Evolutionary conservation across 2,888 invertebrate species (phyloP).

Genomic region (Opisthograptis luteolata): DNA sequence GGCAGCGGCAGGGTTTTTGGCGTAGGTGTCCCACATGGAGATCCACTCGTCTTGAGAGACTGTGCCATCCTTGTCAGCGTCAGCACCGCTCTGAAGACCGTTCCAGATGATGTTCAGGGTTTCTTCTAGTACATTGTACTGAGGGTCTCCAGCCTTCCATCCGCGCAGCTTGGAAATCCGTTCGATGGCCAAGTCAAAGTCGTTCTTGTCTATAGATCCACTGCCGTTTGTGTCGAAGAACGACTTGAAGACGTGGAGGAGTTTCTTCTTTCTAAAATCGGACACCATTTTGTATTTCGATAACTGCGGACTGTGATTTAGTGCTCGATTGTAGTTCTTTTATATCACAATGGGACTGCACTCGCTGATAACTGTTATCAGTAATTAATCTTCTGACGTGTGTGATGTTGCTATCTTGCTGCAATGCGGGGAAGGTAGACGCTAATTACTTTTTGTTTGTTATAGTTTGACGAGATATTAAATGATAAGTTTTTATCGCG

Average conservation of each 20-base stretch:
- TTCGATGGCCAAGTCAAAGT: constrained; percentile 93
- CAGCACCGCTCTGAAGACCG: constrained; percentile 90
- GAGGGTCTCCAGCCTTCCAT: constrained; percentile 89
- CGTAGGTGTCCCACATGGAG: constrained; percentile 87
- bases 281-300: constrained; percentile 86
- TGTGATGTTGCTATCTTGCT: constrained; percentile 34
- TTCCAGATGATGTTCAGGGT: constrained; percentile 93
- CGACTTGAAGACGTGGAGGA: constrained; percentile 92
- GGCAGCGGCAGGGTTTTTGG: constrained; percentile 85
- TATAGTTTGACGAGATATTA: constrained; percentile 2
- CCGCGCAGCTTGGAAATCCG: constrained; percentile 92
- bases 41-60: constrained; percentile 77
- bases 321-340: constrained; percentile 17
- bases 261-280: constrained; percentile 95
- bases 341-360: constrained; percentile 18
- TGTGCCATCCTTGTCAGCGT: constrained; percentile 93
- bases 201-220: constrained; percentile 94
- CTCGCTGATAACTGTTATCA: constrained; percentile 37
- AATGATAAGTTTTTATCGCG: constrained; percentile 1
- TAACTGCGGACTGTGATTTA: constrained; percentile 23
- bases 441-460: constrained; percentile 29
- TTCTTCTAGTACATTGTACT: constrained; percentile 89
- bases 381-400: constrained; percentile 18
- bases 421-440: constrained; percentile 39
- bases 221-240: constrained; percentile 96